These are phyloP conservation scores for Synanthedon andrenaeformis DNA, from an alignment of 2,888 invertebrate genomes.

Conservation along the genomic window DNA sequence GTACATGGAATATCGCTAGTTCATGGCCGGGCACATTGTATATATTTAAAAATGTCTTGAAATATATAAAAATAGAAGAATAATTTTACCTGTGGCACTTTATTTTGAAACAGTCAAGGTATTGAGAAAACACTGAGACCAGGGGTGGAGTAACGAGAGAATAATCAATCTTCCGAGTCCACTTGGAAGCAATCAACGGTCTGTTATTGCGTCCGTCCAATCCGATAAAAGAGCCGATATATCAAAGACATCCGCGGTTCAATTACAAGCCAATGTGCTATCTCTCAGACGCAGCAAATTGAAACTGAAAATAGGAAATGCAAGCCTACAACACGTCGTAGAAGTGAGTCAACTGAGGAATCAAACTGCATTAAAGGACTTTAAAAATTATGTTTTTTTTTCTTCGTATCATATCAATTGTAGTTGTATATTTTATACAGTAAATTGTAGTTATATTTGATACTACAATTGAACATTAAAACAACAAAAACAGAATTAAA, in stretches of 20 bases:
- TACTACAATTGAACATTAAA: conserved; percentile 6
- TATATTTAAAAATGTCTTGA: too few relatives aligned
- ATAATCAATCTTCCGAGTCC: conserved; percentile 67
- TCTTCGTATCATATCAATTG: conserved; percentile 10
- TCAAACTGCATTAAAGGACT: too few relatives aligned
- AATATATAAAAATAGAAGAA: too few relatives aligned
- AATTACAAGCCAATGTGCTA: conserved; percentile 63
- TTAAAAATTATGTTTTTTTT: background rate
- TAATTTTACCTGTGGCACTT: background rate
- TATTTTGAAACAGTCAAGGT: conserved; percentile 15
- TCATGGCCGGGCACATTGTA: too few relatives aligned
- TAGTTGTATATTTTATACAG: conserved; percentile 12
- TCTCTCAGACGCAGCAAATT: conserved; percentile 54
- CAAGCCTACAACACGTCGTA: conserved; percentile 30
- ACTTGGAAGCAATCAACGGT: conserved; percentile 69
- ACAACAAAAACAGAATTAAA: too few relatives aligned
- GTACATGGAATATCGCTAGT: too few relatives aligned
- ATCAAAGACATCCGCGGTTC: conserved; percentile 67
- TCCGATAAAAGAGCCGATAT: conserved; percentile 67
- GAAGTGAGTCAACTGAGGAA: conserved; percentile 29
- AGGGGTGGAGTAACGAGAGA: conserved; percentile 49
- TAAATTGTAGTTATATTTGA: conserved; percentile 17
- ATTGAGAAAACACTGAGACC: conserved; percentile 36
- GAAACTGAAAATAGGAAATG: conserved; percentile 49
- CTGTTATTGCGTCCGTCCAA: conserved; percentile 67